Conservation (phyloP, 2,797 vertebrate genomes). For the Anguilla megastoma region DNA sequence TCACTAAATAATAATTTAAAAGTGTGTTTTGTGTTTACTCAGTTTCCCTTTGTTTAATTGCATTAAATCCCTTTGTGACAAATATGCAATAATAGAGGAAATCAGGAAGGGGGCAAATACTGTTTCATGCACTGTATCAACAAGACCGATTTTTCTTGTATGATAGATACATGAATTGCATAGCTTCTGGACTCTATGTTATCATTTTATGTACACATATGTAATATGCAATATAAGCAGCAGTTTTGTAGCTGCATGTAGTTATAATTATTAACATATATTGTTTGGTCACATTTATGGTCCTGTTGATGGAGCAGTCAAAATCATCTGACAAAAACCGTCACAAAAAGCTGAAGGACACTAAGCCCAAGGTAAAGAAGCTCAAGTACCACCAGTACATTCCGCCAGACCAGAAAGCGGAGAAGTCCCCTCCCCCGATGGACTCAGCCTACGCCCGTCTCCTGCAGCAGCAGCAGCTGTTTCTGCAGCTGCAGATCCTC, state of each 20-base stretch:
- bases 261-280: not conserved
- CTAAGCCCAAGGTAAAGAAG: slow-evolving; percentile 98
- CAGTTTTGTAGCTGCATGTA: not conserved
- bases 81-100: no score
- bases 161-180: not conserved
- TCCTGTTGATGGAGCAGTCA: slow-evolving; percentile 67
- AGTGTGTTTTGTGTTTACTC: no score
- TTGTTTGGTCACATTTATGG: not conserved
- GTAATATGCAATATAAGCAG: not conserved
- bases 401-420: slow-evolving; percentile 95
- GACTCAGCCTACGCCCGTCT: slow-evolving; percentile 96
- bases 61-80: no score
- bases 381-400: slow-evolving; percentile 99
- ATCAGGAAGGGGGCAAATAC: no score
- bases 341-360: slow-evolving; percentile 97
- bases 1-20: no score
- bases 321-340: slow-evolving; percentile 92
- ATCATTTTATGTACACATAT: not conserved
- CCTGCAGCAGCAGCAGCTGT: slow-evolving; percentile 96
- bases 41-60: no score
- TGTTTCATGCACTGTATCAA: not conserved
- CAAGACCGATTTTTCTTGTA: not conserved
- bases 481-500: slow-evolving; percentile 97
- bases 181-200: not conserved
- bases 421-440: slow-evolving; percentile 97